Base-by-base conservation (phyloP, 1,140 invertebrate genomes). In the Odontomachus brunneus region DNA sequence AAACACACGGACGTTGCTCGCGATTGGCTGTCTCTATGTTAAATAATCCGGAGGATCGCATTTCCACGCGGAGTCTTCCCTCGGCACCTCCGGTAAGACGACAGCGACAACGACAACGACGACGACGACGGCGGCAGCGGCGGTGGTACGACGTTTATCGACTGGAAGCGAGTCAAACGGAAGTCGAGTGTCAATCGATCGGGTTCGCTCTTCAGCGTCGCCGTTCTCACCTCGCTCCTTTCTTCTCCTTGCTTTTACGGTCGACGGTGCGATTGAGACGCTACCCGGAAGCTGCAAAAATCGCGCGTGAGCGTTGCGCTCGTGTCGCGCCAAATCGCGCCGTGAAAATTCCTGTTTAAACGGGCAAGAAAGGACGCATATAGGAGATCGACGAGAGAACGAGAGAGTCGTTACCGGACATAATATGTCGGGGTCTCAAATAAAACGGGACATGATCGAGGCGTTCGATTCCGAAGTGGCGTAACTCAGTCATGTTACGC, bases 161-260 rank as follows among this genome's bases (percentile, higher is more conserved):
- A 29, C n/a, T 59, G 29, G 44, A 33, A 24, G 11, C 59, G 48
- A 76, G 11, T 62, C 9, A 63, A 75, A 48, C 53, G 33, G 55
- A 48, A 76, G 55, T 73, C 71, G 71, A 73, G 53, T 14, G 38
- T 59, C 71, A 14, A 33, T 65, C 60, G 57, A 65, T 76, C 73
- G n/a, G 38, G 2, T 33, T 63, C 44, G 59, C 60, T 65, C 71
- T 59, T 59, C 71, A 57, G 15, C 66, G 11, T 51, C 63, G 17
- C 24, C 65, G 26, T 67, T n/a, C n/a, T n/a, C n/a, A 3, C 29
- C 29, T 51, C 48, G 48, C 24, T 29, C n/a, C 11, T 51, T 33
- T 24, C 66, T 48, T 19, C 12, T 67, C 14, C 3, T 24, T 4
- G 22, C 38, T 67, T 53, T 4, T 22, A 22, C 14, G 22, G 3